phyloP scores from a whole-genome alignment of 2,888 invertebrate genomes.

The Biston betularia region DNA sequence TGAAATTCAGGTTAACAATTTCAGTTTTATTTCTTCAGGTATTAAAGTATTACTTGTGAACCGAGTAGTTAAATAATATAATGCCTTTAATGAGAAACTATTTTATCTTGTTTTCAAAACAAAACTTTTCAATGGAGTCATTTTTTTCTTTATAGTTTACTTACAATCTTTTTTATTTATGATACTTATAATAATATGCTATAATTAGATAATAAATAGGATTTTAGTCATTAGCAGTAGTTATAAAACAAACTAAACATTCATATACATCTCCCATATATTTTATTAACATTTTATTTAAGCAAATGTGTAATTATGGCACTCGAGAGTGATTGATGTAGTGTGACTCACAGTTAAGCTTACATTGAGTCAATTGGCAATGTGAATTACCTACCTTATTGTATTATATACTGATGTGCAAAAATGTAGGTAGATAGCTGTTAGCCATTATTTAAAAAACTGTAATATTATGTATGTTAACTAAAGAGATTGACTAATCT shows the following conservation, averaged over 20 bases:
- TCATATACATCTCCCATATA: not conserved
- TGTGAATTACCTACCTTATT: slow-evolving; percentile 4
- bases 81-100: too few relatives aligned
- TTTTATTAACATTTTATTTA: slow-evolving; percentile 6
- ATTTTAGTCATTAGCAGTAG: not conserved
- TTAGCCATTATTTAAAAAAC: too few relatives aligned
- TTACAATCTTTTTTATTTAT: too few relatives aligned
- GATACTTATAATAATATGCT: not conserved
- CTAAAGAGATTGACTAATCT: too few relatives aligned
- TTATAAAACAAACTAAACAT: not conserved
- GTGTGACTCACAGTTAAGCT: slow-evolving; percentile 23
- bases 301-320: slow-evolving; percentile 17
- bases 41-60: slow-evolving; percentile 10
- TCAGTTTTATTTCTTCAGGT: slow-evolving; percentile 33
- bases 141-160: too few relatives aligned
- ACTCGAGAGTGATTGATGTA: slow-evolving; percentile 40
- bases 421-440: not conserved
- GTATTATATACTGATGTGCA: not conserved
- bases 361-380: slow-evolving; percentile 4
- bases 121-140: too few relatives aligned
- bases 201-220: not conserved
- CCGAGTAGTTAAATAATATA: too few relatives aligned
- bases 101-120: not conserved
- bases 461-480: too few relatives aligned
- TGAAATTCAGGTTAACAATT: slow-evolving; percentile 63